Percentiles rank a stretch among this genome's conserved stretches.
phyloP scores from a whole-genome alignment of 1,140 invertebrate species.

The Archegozetes longisetosus region DNA sequence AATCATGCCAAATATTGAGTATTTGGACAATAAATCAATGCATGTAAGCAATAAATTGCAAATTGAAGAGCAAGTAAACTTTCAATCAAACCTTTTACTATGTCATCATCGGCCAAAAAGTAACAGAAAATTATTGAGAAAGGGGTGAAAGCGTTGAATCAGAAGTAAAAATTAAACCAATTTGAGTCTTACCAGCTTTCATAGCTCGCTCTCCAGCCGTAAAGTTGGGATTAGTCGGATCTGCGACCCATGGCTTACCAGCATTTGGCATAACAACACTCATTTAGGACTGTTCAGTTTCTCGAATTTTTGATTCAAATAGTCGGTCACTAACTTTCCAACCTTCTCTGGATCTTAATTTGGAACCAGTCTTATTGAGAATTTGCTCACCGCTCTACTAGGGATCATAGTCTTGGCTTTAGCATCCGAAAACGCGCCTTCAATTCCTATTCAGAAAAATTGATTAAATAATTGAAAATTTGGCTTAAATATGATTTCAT shows the following conservation, averaged over 20 bases:
- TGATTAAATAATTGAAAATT: no score
- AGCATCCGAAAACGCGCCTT: constrained; percentile 77
- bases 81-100: neutral
- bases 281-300: constrained; percentile 69
- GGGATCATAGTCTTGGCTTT: constrained; percentile 94
- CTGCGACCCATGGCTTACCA: constrained; percentile 75
- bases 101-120: neutral
- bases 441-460: constrained; percentile 23
- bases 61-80: neutral
- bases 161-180: neutral
- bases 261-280: constrained; percentile 51
- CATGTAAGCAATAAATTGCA: neutral
- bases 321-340: constrained; percentile 49
- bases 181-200: constrained; percentile 37
- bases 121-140: neutral
- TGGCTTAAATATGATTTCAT: no score
- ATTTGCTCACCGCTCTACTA: constrained; percentile 83
- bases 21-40: neutral
- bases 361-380: constrained; percentile 85
- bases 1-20: no score
- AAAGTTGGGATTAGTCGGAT: constrained; percentile 81
- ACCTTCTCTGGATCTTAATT: constrained; percentile 65
- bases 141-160: neutral
- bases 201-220: constrained; percentile 69
- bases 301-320: constrained; percentile 48